Conservation (phyloP, 2,113 vertebrate genomes). For the Psophia crepitans region DNA sequence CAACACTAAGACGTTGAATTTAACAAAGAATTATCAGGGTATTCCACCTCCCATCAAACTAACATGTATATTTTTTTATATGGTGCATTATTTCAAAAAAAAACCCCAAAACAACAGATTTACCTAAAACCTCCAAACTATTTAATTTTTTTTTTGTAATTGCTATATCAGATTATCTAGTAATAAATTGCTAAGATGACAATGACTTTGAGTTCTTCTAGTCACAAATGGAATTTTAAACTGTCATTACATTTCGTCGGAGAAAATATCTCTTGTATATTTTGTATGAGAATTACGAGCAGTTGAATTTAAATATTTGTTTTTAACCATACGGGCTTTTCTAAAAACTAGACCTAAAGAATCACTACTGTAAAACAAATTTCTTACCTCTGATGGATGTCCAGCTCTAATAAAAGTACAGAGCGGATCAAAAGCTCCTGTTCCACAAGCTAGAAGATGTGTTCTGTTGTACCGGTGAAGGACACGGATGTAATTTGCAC, state of each 20-base stretch:
- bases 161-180: background rate
- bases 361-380: background rate
- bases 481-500: constrained; percentile 92
- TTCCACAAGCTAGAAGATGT: constrained; percentile 91
- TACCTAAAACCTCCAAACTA: accelerated
- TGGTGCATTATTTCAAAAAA: background rate
- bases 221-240: background rate
- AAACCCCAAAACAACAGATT: background rate
- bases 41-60: background rate
- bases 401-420: constrained; percentile 85
- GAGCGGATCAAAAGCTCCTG: constrained; percentile 90
- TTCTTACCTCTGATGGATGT: constrained; percentile 79
- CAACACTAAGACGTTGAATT: background rate
- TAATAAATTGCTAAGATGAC: background rate
- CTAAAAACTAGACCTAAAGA: background rate
- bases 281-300: background rate
- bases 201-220: background rate
- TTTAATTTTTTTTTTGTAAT: background rate
- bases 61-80: background rate
- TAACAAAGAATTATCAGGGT: background rate
- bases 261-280: background rate
- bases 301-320: background rate
- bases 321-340: background rate
- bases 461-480: constrained; percentile 91
- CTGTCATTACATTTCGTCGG: background rate